These are phyloP conservation scores for Rhysida immarginata DNA, from an alignment of 1,140 invertebrate species.

Conservation along the genomic window DNA sequence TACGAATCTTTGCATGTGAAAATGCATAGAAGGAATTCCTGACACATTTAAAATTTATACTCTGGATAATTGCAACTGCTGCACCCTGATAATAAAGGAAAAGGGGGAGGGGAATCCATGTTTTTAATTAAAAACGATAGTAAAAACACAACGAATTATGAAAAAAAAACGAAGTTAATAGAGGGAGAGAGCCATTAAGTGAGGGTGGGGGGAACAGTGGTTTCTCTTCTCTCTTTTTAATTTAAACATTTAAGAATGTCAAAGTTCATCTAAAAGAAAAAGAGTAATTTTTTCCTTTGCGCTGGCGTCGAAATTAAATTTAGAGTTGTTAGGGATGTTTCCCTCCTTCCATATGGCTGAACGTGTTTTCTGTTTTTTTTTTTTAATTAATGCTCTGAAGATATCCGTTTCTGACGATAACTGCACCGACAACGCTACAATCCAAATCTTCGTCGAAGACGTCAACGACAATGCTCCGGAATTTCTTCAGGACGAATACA, in stretches of 20 bases:
- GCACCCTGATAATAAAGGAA: too few relatives aligned
- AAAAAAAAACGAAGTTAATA: too few relatives aligned
- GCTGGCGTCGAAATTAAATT: not conserved
- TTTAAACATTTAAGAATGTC: not conserved
- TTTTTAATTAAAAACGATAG: too few relatives aligned
- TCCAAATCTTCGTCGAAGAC: conserved; percentile 56
- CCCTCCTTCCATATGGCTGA: not conserved
- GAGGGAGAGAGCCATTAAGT: too few relatives aligned
- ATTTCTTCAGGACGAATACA: conserved; percentile 73
- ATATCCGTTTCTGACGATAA: not conserved
- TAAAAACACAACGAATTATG: too few relatives aligned
- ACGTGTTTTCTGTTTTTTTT: not conserved
- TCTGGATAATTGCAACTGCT: too few relatives aligned
- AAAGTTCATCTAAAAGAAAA: not conserved
- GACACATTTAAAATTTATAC: too few relatives aligned
- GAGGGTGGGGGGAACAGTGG: not conserved
- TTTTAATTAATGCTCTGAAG: too few relatives aligned
- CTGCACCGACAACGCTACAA: conserved; percentile 49
- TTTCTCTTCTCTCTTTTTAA: not conserved
- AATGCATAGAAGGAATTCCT: too few relatives aligned
- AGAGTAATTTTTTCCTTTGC: not conserved
- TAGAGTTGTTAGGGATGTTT: not conserved
- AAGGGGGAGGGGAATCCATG: too few relatives aligned
- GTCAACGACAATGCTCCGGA: conserved; percentile 86
- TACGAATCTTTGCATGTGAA: too few relatives aligned